Conservation (phyloP, 2,888 invertebrate species). For the Amaurobius ferox region DNA sequence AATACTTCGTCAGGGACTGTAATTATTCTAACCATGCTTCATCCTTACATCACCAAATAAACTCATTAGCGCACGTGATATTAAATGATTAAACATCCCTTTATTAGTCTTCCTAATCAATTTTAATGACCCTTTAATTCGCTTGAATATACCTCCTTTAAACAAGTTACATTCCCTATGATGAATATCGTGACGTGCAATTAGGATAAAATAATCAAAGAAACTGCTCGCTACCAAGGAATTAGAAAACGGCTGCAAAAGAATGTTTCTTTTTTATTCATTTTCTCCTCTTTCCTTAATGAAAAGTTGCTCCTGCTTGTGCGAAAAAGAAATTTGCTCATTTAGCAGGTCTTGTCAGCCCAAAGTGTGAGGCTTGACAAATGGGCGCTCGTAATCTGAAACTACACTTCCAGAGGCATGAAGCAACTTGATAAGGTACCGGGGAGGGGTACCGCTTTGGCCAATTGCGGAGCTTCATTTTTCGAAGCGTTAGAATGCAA, state of each 20-base stretch:
- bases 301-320: constrained; percentile 38
- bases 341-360: constrained; percentile 57
- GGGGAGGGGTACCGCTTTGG: constrained; percentile 65
- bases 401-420: constrained; percentile 37
- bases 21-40: neutral
- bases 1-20: neutral
- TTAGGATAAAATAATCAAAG: constrained; percentile 40
- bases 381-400: constrained; percentile 62
- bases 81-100: neutral
- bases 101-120: neutral
- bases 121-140: neutral
- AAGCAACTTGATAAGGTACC: constrained; percentile 50
- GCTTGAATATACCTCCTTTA: neutral
- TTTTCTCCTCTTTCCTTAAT: constrained; percentile 29
- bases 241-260: constrained; percentile 26
- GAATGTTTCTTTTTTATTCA: neutral
- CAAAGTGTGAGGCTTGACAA: constrained; percentile 66
- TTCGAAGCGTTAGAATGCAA: constrained; percentile 41
- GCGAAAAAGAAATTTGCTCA: constrained; percentile 31
- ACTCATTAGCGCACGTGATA: neutral
- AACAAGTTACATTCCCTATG: neutral
- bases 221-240: constrained; percentile 29
- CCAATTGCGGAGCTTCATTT: constrained; percentile 62
- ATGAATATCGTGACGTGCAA: neutral
- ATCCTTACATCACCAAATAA: neutral